Percentiles rank a stretch among this genome's conserved stretches.
These are phyloP conservation scores for Coecobrya sp. DNA, from an alignment of 2,888 invertebrate species.

Conservation along the genomic window DNA sequence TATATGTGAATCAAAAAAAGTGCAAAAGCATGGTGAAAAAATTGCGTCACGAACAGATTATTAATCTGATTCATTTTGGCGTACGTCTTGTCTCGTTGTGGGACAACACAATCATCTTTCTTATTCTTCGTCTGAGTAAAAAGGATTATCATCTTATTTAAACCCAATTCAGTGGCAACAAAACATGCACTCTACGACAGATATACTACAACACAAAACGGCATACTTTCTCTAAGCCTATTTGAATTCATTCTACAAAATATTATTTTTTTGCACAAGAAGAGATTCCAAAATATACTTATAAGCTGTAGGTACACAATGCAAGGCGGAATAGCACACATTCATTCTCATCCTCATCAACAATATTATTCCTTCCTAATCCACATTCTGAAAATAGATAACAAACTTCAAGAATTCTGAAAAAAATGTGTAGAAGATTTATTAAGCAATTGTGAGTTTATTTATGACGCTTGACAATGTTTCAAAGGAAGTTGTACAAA, in stretches of 20 bases:
- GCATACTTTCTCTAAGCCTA: constrained; percentile 74
- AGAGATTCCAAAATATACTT: neutral
- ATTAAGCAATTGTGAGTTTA: neutral
- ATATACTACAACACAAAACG: constrained; percentile 42
- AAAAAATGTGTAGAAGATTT: neutral
- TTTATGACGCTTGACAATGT: neutral
- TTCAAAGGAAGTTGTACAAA: neutral
- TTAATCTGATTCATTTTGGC: constrained; percentile 75
- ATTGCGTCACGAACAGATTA: constrained; percentile 79
- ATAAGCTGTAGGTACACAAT: neutral
- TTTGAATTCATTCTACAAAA: constrained; percentile 13
- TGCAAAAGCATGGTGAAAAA: constrained; percentile 42
- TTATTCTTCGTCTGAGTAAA: constrained; percentile 37
- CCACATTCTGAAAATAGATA: neutral
- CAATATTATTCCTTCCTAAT: neutral
- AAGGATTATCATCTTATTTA: constrained; percentile 58
- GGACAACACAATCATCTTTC: constrained; percentile 61
- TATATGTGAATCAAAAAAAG: constrained; percentile 50
- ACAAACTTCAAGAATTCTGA: neutral
- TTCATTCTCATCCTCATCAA: neutral
- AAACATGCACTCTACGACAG: neutral
- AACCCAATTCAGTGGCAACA: constrained; percentile 47
- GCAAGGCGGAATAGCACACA: neutral
- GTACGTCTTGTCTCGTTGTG: constrained; percentile 57
- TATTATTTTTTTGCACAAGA: neutral